These are phyloP conservation scores for Petromus typicus DNA, from an alignment of 2,113 vertebrate genomes.

Conservation along the genomic window DNA sequence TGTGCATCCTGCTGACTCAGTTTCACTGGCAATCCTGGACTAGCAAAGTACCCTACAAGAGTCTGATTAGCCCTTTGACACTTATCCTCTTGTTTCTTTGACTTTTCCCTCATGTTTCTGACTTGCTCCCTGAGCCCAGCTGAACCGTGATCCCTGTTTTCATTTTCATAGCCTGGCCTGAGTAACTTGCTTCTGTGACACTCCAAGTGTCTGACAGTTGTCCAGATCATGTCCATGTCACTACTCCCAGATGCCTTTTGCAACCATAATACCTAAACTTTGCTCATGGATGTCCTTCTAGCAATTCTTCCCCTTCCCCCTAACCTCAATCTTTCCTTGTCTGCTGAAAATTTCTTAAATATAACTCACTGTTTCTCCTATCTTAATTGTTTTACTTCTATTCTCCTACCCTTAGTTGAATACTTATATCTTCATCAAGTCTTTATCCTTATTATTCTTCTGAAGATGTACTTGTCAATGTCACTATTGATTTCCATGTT, in stretches of 20 bases:
- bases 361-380: background rate
- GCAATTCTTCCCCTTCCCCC: background rate
- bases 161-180: background rate
- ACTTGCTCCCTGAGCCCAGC: background rate
- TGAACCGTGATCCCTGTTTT: background rate
- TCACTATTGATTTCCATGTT: slow-evolving; percentile 22
- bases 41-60: background rate
- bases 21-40: background rate
- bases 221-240: background rate
- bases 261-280: background rate
- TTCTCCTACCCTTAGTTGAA: background rate
- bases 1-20: background rate
- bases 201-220: background rate
- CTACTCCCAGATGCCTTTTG: background rate
- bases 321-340: background rate
- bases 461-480: slow-evolving; percentile 5
- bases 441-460: background rate
- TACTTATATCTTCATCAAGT: background rate
- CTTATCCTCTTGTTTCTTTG: background rate
- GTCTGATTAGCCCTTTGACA: background rate
- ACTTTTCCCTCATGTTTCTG: background rate
- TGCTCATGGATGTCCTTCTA: background rate
- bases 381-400: background rate
- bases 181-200: background rate
- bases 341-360: background rate